These are phyloP conservation scores for Hydra vulgaris DNA, from an alignment of 30 jellyfish, hydroid and myxozoan species.

Conservation along the genomic window DNA sequence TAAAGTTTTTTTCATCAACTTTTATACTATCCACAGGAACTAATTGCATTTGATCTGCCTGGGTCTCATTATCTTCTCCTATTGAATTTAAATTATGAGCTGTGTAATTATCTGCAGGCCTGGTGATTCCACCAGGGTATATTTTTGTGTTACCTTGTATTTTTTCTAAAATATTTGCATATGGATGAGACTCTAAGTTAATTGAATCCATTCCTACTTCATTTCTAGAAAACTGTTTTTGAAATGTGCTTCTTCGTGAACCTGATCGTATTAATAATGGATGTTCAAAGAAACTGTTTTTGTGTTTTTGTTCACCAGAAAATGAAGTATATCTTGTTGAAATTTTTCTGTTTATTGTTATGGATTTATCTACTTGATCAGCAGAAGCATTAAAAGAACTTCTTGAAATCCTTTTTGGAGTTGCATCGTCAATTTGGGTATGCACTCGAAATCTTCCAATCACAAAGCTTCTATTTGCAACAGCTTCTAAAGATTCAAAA, in stretches of 20 bases:
- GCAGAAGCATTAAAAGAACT: background rate
- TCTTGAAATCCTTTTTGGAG: background rate
- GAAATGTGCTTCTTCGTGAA: background rate
- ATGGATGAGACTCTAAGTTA: slow-evolving; percentile 38
- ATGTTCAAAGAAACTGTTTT: background rate
- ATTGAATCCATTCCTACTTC: background rate
- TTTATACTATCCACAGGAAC: background rate
- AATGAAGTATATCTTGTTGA: background rate
- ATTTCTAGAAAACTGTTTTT: background rate
- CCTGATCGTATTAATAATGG: background rate
- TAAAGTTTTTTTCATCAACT: background rate
- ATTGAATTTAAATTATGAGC: background rate
- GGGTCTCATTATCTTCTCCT: background rate
- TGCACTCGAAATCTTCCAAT: slow-evolving; percentile 97
- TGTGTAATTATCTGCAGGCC: background rate
- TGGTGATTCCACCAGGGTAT: slow-evolving; percentile 85
- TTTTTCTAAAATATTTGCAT: slow-evolving; percentile 65
- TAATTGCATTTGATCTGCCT: background rate
- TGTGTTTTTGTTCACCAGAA: background rate
- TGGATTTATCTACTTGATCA: background rate
- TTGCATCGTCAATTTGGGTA: background rate
- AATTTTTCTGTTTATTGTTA: background rate
- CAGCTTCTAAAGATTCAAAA: slow-evolving; percentile 84
- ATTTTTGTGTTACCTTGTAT: slow-evolving; percentile 93
- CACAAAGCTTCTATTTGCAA: slow-evolving; percentile 70